Base-by-base conservation (phyloP, 2,113 vertebrate genomes). In the Saiga tatarica region DNA sequence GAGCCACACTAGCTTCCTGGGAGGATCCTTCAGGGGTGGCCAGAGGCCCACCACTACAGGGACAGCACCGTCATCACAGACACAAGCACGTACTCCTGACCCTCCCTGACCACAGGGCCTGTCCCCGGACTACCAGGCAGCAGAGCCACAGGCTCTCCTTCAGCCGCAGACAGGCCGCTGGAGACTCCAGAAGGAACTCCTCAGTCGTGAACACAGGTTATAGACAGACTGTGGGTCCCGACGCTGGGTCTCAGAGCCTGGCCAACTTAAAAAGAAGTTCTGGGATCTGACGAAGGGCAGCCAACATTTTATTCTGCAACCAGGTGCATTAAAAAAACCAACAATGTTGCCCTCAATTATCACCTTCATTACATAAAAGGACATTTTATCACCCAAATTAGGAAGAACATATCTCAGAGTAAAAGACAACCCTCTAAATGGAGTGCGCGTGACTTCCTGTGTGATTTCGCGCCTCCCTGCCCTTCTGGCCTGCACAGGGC, bases 151-250 rank as follows among this genome's bases (percentile, higher is more conserved):
- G 2, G 1, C 4, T 1, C 13, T 13, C 39, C 55, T 45, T 28
- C 39, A 1, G 25, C 86, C 28, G 0, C 0, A 1, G 1, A 2
- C 16, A 23, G 23, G 67, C 64, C 4, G 2, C 3, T 9, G 1
- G 10, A 47, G 36, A 33, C 57, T 4, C 94, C 71, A 12, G 7
- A 62, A 15, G 52, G 87, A 33, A 17, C 3, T 45, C 28, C 74
- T 83, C 93, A 19, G 16, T 33, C 21, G 0, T 33, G 13, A 30
- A 67, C 36, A 39, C 2, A 12, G 47, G 9, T 82, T 1, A 8
- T 0, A 17, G 81, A n/a, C 2, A 1, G 53, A 62, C 83, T 11
- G 9, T 2, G 5, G 45, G 36, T 42, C 53, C 39, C 2, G 0
- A 57, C 4, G 1, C 8, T 2, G 23, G 42, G 8, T 28, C 47